Evolutionary conservation across 2,888 invertebrate species (phyloP).

Genomic region (Caenorhabditis imperialis): DNA sequence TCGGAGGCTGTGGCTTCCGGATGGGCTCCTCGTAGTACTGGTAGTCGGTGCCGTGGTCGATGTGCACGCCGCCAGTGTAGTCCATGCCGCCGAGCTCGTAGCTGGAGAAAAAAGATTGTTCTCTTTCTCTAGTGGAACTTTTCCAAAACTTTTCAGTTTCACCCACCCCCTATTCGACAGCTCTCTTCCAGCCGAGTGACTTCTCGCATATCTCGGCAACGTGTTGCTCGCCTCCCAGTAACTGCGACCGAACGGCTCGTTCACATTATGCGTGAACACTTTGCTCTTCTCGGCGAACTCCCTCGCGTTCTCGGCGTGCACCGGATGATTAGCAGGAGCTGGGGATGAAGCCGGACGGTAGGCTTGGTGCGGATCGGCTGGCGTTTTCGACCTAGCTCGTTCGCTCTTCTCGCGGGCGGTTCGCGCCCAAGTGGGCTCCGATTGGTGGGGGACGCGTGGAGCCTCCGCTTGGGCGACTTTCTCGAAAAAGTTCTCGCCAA

Average conservation of each 20-base stretch:
- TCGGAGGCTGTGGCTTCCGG: conserved; percentile 50
- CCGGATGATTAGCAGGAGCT: conserved; percentile 51
- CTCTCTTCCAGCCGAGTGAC: conserved; percentile 53
- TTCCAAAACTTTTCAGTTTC: too few relatives aligned
- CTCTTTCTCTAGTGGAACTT: neutral
- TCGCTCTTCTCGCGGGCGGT: conserved; percentile 68
- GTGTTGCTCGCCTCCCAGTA: conserved; percentile 59
- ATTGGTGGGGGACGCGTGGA: conserved; percentile 58
- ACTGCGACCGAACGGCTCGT: conserved; percentile 51
- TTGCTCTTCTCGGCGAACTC: conserved; percentile 64
- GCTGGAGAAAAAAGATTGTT: conserved; percentile 1
- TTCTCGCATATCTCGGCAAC: conserved; percentile 39
- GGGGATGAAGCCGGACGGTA: conserved; percentile 52
- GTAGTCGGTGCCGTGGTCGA: conserved; percentile 60
- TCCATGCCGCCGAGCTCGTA: conserved; percentile 68
- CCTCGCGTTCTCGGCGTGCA: conserved; percentile 60
- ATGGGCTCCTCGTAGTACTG: conserved; percentile 53
- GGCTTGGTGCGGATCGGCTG: conserved; percentile 55
- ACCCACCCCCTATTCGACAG: conserved; percentile 27
- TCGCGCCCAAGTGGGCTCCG: conserved; percentile 65
- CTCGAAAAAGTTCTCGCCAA: conserved; percentile 65
- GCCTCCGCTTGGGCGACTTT: conserved; percentile 68
- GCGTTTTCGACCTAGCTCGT: conserved; percentile 61
- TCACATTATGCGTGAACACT: conserved; percentile 57
- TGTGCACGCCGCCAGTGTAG: conserved; percentile 59